Evolutionary conservation across 2,113 vertebrate genomes (phyloP), one percentile per base, ranked within the genome.

Genomic region (Hystrix cristata): DNA sequence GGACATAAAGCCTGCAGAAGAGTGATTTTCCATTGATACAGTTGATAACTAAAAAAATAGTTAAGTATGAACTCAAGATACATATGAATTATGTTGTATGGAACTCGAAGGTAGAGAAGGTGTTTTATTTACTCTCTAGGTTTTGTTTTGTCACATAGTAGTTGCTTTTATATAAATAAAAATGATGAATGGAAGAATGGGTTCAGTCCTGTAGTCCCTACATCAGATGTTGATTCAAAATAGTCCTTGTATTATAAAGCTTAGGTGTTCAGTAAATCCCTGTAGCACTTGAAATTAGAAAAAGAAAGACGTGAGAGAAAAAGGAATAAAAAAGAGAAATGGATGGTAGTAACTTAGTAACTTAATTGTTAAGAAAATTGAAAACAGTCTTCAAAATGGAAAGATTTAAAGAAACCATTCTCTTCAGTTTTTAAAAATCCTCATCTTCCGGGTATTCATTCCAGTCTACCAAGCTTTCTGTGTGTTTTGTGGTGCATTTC

Each of bases 151-250:
- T 15, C 3, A 55, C 3, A 14, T 53, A 53, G 43, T 48, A 82
- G 16, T 23, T 86, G 12, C 6, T 86, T 23, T 60, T 69, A 48
- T 5, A 27, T 92, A 31, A 65, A 19, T 80, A 90, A 83, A 48
- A 74, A 51, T 60, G 38, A 83, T 60, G 60, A 94, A 31, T 48
- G 34, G 64, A 89, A 84, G 38, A 67, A 48, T 34, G 60, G 19
- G 14, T 90, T 7, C 4, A 16, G 59, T 55, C 10, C 43, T 3
- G 43, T 76, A 46, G 69, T 80, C 34, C 48, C n/a, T 34, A 46
- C 78, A 67, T 90, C 18, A 94, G 29, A 81, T 81, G 15, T 62
- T 72, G 9, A 86, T 93, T 27, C 82, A 82, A 96, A 86, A 71
- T n/a, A 43, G 81, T 65, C 89, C 10, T 92, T 21, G 5, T 79